phyloP scores from a whole-genome alignment of 1,140 invertebrate species.

The Macrosteles quadrilineatus region DNA sequence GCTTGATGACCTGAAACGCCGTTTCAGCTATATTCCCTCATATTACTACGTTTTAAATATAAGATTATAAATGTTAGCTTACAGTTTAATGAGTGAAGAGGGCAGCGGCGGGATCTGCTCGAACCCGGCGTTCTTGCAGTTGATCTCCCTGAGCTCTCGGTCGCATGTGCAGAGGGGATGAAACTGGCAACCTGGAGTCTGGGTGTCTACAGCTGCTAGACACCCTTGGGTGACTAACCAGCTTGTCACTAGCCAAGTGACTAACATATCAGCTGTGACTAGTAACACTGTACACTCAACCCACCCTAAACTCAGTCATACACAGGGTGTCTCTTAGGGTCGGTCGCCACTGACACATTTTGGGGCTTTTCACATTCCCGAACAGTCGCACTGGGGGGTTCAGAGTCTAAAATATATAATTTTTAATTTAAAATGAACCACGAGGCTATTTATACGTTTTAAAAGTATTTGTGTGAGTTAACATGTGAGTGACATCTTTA shows the following conservation, averaged over 20 bases:
- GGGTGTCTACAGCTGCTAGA: not conserved
- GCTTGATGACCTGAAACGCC: too few relatives aligned
- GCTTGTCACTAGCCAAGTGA: not conserved
- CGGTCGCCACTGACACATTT: not conserved
- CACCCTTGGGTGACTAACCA: too few relatives aligned
- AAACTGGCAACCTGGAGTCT: conserved; percentile 2
- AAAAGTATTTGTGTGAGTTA: too few relatives aligned
- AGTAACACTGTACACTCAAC: not conserved
- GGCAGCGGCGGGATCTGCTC: conserved; percentile 10
- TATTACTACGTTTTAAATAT: too few relatives aligned
- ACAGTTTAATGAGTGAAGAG: conserved; percentile 21
- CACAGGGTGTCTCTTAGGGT: not conserved
- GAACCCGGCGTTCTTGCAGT: conserved; percentile 23
- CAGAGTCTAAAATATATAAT: too few relatives aligned
- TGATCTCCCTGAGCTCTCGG: not conserved
- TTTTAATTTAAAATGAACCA: too few relatives aligned
- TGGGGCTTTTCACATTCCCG: not conserved
- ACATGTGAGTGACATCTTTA: too few relatives aligned
- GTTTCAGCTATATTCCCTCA: too few relatives aligned
- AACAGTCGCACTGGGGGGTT: too few relatives aligned
- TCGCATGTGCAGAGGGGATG: conserved; percentile 14
- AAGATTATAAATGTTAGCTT: too few relatives aligned
- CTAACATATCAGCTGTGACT: not conserved
- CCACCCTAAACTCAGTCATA: conserved; percentile 6
- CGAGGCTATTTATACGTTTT: too few relatives aligned